These are phyloP conservation scores for Amphilophus citrinellus DNA, from an alignment of 2,113 vertebrate species.

Conservation along the genomic window DNA sequence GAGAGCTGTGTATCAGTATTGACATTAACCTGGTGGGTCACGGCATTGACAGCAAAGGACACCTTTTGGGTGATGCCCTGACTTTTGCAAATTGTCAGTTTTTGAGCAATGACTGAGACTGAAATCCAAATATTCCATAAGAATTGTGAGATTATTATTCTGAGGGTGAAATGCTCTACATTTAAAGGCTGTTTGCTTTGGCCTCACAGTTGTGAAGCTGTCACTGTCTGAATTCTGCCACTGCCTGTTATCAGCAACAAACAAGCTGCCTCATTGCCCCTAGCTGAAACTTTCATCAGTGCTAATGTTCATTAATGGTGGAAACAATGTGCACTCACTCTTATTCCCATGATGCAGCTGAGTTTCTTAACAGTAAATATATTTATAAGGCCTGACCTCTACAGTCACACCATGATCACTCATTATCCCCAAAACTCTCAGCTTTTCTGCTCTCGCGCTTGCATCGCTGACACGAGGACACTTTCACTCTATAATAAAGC, in stretches of 20 bases:
- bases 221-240: too few species aligned
- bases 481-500: conserved; percentile 62
- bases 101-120: too few species aligned
- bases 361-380: conserved; percentile 3
- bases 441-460: background rate
- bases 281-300: background rate
- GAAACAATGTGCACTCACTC: background rate
- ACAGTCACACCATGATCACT: background rate
- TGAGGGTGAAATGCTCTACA: too few species aligned
- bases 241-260: background rate
- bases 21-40: too few species aligned
- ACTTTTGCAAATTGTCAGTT: too few species aligned
- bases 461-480: conserved; percentile 20
- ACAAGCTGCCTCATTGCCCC: background rate
- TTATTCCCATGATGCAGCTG: background rate
- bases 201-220: too few species aligned
- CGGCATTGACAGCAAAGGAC: too few species aligned
- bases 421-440: conserved; percentile 7
- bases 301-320: background rate
- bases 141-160: too few species aligned
- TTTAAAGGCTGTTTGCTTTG: too few species aligned
- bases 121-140: too few species aligned
- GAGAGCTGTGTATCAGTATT: background rate
- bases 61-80: too few species aligned
- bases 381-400: conserved; percentile 1